Evolutionary conservation across 2,888 invertebrate genomes (phyloP).

Genomic region (Pheosia gnoma): DNA sequence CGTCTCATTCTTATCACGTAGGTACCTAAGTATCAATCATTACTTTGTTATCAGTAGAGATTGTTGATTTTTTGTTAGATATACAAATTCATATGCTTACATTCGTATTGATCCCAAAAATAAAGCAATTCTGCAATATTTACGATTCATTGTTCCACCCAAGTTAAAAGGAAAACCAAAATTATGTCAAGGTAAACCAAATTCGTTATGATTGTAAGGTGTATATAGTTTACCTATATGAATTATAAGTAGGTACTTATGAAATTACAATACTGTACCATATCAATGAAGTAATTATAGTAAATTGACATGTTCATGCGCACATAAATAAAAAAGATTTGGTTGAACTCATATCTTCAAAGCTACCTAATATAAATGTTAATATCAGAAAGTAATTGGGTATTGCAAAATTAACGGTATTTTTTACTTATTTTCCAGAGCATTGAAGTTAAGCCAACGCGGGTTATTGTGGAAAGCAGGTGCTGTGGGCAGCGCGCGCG

Average conservation of each 20-base stretch:
- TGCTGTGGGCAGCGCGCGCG: conserved; percentile 62
- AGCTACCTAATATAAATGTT: no score
- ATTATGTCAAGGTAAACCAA: conserved; percentile 2
- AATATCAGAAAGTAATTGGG: background rate
- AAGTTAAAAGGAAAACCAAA: background rate
- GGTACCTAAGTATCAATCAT: no score
- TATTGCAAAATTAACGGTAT: background rate
- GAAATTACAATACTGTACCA: background rate
- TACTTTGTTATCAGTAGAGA: no score
- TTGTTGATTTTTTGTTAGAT: no score
- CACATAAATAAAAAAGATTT: no score
- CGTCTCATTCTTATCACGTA: no score
- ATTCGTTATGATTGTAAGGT: background rate
- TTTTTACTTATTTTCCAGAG: conserved; percentile 32
- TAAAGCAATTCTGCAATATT: background rate
- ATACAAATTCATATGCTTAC: background rate
- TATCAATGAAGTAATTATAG: background rate
- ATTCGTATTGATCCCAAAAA: background rate
- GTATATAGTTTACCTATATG: background rate
- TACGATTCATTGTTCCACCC: conserved; percentile 1
- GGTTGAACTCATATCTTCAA: no score
- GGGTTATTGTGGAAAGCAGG: conserved; percentile 43
- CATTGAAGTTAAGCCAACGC: conserved; percentile 23
- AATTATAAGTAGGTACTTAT: no score
- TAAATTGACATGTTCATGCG: no score